These are phyloP conservation scores for Cassiopea andromeda DNA, from an alignment of 30 jellyfish, hydroid and myxozoan genomes.

Conservation along the genomic window DNA sequence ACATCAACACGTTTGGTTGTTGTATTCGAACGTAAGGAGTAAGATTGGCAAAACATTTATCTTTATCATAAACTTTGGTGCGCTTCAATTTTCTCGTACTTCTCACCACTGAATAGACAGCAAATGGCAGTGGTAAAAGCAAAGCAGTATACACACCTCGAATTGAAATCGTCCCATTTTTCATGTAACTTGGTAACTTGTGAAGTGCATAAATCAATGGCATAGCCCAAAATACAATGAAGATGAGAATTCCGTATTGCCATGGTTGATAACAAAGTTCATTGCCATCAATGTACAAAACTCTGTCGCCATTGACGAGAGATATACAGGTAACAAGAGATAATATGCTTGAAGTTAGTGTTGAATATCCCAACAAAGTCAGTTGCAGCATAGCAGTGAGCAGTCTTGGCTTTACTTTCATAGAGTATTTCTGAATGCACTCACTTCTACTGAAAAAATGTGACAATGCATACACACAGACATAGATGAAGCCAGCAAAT, in stretches of 20 bases:
- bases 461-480: neutral
- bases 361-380: neutral
- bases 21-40: neutral
- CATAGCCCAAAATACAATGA: constrained; percentile 14
- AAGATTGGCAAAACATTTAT: too few relatives aligned
- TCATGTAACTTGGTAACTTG: neutral
- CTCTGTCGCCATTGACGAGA: constrained; percentile 20
- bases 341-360: constrained; percentile 12
- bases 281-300: constrained; percentile 19
- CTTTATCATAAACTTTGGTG: neutral
- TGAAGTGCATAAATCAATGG: constrained; percentile 16
- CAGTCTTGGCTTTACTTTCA: neutral
- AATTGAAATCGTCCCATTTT: neutral
- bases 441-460: neutral
- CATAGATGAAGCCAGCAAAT: neutral
- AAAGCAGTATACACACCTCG: constrained; percentile 27
- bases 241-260: constrained; percentile 19
- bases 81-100: too few relatives aligned
- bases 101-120: neutral
- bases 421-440: neutral
- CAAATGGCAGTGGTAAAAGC: constrained; percentile 37
- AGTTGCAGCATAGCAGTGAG: neutral
- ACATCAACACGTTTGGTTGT: neutral
- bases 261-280: constrained; percentile 27
- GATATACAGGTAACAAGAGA: constrained; percentile 33